Conservation (phyloP, 2,797 vertebrate genomes). For the Petrocephalus sullivani region DNA sequence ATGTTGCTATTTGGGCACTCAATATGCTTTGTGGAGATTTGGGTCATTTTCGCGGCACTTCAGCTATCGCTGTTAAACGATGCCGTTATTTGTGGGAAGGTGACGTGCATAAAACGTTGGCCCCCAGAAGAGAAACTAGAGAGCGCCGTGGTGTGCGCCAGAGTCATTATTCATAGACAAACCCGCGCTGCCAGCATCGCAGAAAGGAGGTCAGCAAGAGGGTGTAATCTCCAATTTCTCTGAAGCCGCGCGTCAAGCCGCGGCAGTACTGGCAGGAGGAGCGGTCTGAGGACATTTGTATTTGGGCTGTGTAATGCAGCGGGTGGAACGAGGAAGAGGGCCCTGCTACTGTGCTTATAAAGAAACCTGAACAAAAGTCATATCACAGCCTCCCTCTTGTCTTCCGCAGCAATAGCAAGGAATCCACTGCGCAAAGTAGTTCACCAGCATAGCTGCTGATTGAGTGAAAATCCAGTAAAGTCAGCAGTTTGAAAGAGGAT, state of each 20-base stretch:
- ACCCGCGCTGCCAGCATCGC: neutral
- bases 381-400: neutral
- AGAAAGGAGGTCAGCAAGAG: constrained; percentile 11
- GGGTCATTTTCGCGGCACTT: neutral
- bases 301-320: neutral
- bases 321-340: neutral
- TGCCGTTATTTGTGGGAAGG: neutral
- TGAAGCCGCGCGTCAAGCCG: neutral
- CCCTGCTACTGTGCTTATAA: neutral
- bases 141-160: neutral
- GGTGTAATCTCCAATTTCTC: constrained; percentile 3
- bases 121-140: neutral
- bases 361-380: neutral
- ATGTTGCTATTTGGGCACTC: neutral
- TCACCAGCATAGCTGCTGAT: neutral
- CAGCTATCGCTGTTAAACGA: neutral
- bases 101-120: neutral
- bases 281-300: neutral
- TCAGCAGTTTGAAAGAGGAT: neutral
- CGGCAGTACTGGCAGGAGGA: neutral
- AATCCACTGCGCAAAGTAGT: neutral
- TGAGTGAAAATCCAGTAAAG: neutral
- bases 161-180: neutral
- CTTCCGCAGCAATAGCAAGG: neutral
- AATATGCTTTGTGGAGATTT: neutral